Evolutionary conservation across 2,113 vertebrate genomes (phyloP).

Genomic region (Tychaedon coryphoeus): DNA sequence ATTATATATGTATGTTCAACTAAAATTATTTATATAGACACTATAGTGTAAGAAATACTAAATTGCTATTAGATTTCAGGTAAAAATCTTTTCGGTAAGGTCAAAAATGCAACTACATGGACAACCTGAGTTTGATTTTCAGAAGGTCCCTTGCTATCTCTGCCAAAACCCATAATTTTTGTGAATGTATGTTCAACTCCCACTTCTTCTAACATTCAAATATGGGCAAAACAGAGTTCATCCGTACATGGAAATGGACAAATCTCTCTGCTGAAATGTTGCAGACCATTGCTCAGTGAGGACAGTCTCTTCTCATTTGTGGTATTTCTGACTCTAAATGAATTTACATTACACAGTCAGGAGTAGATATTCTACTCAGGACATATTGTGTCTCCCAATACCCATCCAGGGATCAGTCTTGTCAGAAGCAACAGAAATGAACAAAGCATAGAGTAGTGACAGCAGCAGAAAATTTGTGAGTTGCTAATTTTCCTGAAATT

Average conservation of each 20-base stretch:
- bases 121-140: neutral
- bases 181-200: fast-evolving
- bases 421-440: neutral
- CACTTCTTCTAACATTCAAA: neutral
- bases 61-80: neutral
- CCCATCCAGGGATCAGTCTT: neutral
- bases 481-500: neutral
- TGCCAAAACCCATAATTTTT: neutral
- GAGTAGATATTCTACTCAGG: neutral
- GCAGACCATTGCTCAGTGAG: neutral
- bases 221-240: neutral
- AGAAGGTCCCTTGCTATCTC: neutral
- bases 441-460: neutral
- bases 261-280: neutral
- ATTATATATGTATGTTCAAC: neutral
- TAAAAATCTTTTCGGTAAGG: neutral
- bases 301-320: neutral
- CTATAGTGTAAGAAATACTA: neutral
- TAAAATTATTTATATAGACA: neutral
- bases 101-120: neutral
- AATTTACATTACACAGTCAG: neutral
- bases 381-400: neutral
- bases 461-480: neutral
- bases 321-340: neutral
- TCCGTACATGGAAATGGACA: neutral